These are phyloP conservation scores for Parasteatoda tepidariorum DNA, from an alignment of 1,140 invertebrate species.

Conservation along the genomic window DNA sequence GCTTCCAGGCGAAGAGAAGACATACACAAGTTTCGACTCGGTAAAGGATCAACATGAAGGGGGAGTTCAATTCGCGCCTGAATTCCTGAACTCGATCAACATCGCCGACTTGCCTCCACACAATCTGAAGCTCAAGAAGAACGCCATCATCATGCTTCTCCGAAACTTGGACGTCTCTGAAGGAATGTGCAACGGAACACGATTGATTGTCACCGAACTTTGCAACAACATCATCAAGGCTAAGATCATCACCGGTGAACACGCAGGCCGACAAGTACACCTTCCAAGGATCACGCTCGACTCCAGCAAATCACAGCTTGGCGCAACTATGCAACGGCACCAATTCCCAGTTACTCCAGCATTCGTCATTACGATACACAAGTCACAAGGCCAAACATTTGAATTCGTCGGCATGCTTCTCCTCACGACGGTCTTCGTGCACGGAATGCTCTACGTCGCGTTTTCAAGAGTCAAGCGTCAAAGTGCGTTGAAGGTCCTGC, in stretches of 20 bases:
- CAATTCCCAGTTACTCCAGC: background rate
- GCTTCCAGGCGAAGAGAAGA: conserved; percentile 13
- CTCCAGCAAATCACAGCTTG: conserved; percentile 11
- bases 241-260: background rate
- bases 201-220: conserved; percentile 17
- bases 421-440: background rate
- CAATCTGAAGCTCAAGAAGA: conserved; percentile 11
- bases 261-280: background rate
- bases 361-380: background rate
- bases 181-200: conserved; percentile 25
- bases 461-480: background rate
- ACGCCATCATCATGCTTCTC: conserved; percentile 37
- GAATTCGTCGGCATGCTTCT: background rate
- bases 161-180: conserved; percentile 16
- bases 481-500: background rate
- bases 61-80: background rate
- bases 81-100: conserved; percentile 5
- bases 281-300: conserved; percentile 17
- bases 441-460: background rate
- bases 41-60: conserved; percentile 10
- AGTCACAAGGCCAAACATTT: background rate
- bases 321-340: conserved; percentile 14
- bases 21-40: conserved; percentile 1
- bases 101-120: conserved; percentile 4
- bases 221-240: conserved; percentile 21